Base-by-base conservation (phyloP, 2,888 invertebrate genomes). In the Caenorhabditis virilis region DNA sequence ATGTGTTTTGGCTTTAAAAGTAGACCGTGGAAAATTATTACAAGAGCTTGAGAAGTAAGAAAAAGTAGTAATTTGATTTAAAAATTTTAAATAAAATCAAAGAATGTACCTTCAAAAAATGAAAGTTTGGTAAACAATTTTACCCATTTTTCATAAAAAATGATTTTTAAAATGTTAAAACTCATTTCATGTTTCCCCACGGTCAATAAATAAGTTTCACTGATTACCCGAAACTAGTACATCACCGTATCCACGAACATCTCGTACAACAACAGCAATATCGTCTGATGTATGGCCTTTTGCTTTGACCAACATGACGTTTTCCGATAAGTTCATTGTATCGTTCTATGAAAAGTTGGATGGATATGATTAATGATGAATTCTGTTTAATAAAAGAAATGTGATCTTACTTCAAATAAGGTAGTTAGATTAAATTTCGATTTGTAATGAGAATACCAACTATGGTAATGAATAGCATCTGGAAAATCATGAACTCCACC, bases 201-300 rank as follows among this genome's bases (percentile, higher is more conserved):
- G 36, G 16, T 36, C 36, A 9, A 9, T 30, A 9, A 13, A 30
- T 30, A 9, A 9, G 30, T 36, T 36, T 36, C 36, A 9, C 30
- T 30, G 7, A 9, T 30, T 30, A 66, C 74, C 80, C 42, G 76
- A 45, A 15, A 81, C 70, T 23, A 72, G 72, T 25, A 82, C 70
- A 30, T 74, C 79, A 22, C 81, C 81, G 27, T 72, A 63, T 27
- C 64, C 65, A 50, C 71, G 69, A 27, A 62, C 78, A 51, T 69
- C 67, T 15, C 65, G 61, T 22, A 81, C 74, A 26, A 82, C 50
- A 13, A 81, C 78, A 15, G 79, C 72, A 30, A 81, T 72, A 59
- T 81, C 80, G 26, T 81, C 81, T 0, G 81, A 71, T 15, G 81
- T 79, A 57, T 81, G 81, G 3, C 81, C 81, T 16, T 78, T 76